Conservation (phyloP, 2,113 vertebrate genomes). For the Chitala chitala region DNA sequence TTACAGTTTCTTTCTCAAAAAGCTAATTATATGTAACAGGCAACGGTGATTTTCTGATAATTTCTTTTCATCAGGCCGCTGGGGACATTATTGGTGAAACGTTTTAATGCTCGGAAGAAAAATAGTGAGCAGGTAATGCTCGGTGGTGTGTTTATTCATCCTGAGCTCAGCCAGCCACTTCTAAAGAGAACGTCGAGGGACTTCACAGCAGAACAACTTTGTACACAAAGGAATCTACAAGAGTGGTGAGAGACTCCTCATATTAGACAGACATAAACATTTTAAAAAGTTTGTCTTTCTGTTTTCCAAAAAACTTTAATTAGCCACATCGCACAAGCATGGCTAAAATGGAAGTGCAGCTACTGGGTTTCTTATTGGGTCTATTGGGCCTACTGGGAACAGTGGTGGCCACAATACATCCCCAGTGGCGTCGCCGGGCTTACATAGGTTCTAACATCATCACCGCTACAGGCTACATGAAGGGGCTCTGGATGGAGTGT, state of each 20-base stretch:
- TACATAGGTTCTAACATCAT: conserved; percentile 80
- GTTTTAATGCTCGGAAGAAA: conserved; percentile 41
- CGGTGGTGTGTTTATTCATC: conserved; percentile 51
- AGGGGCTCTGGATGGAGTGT: conserved; percentile 94
- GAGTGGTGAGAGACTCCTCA: conserved; percentile 15
- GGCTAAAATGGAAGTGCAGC: conserved; percentile 72
- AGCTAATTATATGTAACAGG: conserved; percentile 20
- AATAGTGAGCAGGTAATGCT: conserved; percentile 48
- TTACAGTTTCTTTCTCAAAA: conserved; percentile 36
- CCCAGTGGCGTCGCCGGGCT: conserved; percentile 79
- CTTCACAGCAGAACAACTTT: conserved; percentile 38
- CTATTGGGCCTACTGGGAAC: conserved; percentile 76
- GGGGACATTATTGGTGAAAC: conserved; percentile 26
- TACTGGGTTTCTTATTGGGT: conserved; percentile 78
- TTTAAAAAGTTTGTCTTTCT: not conserved
- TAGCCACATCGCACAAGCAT: conserved; percentile 62
- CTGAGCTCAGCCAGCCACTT: conserved; percentile 12
- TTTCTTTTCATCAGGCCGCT: conserved; percentile 34
- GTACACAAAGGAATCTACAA: conserved; percentile 41
- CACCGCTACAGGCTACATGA: conserved; percentile 75
- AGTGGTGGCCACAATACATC: conserved; percentile 73
- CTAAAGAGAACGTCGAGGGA: conserved; percentile 35
- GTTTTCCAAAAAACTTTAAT: not conserved
- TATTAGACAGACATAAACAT: not conserved
- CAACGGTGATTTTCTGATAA: conserved; percentile 58